Base-by-base conservation (phyloP, 2,113 vertebrate genomes). In the Crocuta crocuta region DNA sequence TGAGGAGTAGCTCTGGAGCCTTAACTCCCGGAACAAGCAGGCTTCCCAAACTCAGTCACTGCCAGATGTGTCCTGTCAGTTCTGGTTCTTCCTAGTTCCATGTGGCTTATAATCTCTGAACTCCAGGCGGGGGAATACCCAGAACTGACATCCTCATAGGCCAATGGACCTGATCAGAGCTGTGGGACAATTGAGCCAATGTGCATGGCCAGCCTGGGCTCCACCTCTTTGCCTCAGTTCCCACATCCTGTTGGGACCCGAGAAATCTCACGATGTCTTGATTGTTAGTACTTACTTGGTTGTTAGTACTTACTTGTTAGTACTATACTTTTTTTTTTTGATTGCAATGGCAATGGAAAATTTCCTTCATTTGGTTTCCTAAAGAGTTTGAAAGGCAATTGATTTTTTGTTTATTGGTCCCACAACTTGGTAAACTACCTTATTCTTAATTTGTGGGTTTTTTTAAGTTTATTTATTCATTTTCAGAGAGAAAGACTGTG, bases 331-430 rank as follows among this genome's bases (percentile, higher is more conserved):
- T 24, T 61, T 39, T 19, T 31, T 85, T 53, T 71, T 80, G 55
- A 80, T 81, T 81, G 23, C 55, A 33, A 23, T 19, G 24, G 24
- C 28, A 94, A 74, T 28, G 26, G 45, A 83, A 88, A 73, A 39
- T 61, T 91, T 45, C 91, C 50, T 88, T 88, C 65, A 70, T 35
- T 88, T 96, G 65, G 17, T 91, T 90, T 82, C 43, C 76, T 28
- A 35, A 13, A 76, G 79, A 93, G 13, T 76, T 87, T 70, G 55
- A 91, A 94, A 91, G 65, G 33, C 21, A 76, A 16, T 68, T 48
- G 26, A 73, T 91, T 79, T 66, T 66, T 93, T 79, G 70, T 85
- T 35, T 89, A 61, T n/a, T 33, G 19, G 78, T 43, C 35, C 33
- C 48, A 50, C 15, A 85, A 43, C 17, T 95, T 89, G 24, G 73